Base-by-base conservation (phyloP, 2,113 vertebrate species). In the Amazona guildingii region DNA sequence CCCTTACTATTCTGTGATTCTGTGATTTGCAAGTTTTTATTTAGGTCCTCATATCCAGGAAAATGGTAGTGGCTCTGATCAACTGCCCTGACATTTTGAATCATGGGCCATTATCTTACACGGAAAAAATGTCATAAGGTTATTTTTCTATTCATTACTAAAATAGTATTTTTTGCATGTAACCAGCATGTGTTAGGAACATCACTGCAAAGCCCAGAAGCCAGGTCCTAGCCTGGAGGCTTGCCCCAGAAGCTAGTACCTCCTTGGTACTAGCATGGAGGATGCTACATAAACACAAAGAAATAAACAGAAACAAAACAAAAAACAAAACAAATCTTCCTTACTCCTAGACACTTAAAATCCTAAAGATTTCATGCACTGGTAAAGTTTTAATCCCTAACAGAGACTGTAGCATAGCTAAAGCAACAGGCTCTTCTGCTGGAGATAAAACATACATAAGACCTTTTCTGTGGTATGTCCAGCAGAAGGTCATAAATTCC, bases 401-500 rank as follows among this genome's bases (percentile, higher is more conserved):
- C 18, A 84, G 44, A 0, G 1, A 77, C 0, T 37, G 11, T 4
- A 84, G 70, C 3, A 12, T 1, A 64, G 48, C 48, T 48, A 57
- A 39, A 87, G 43, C 33, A 85, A 61, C 33, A 69, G 25, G 25
- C n/a, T 18, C 49, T 85, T 73, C 35, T 83, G 63, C 52, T 37
- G 23, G 13, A 88, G 35, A 55, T 2, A 20, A 1, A 28, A 37
- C 6, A 15, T 20, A 44, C 0, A 1, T 17, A 37, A 90, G 33
- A 62, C 31, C 31, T 91, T 54, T 20, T 41, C 59, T 69, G 41
- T 33, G 59, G 35, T 46, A 29, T 5, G 61, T 44, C 17, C 33
- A 83, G 51, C 48, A 67, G 49, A 37, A 29, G 28, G 59, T 10
- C 13, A 7, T n/a, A 35, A 51, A 63, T 55, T 80, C 77, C 15